Evolutionary conservation across 2,888 invertebrate species (phyloP).

Genomic region (Phengaris alcon): DNA sequence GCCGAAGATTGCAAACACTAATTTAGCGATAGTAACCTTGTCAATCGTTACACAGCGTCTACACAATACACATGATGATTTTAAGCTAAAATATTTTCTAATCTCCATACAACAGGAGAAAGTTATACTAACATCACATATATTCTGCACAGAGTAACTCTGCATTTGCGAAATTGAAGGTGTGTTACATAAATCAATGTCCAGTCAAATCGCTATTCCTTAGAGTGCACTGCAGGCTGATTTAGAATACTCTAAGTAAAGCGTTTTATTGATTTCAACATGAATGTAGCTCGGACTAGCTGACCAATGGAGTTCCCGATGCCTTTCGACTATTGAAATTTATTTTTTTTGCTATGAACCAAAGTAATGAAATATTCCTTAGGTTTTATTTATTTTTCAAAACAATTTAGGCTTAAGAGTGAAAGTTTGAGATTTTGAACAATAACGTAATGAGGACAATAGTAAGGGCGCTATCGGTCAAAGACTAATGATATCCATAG

Average conservation of each 20-base stretch:
- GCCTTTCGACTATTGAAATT: not conserved
- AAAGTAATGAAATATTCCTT: no score
- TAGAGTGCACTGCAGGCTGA: slow-evolving; percentile 30
- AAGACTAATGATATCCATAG: not conserved
- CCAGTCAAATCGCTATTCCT: slow-evolving; percentile 28
- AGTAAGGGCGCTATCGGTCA: no score
- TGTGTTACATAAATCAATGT: slow-evolving; percentile 28
- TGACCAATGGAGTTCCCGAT: not conserved
- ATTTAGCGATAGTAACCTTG: no score
- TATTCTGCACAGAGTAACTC: slow-evolving; percentile 14
- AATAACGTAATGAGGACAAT: no score
- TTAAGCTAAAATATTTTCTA: no score
- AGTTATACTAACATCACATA: slow-evolving; percentile 9
- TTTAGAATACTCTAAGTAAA: slow-evolving; percentile 24
- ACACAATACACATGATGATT: no score
- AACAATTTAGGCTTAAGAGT: no score
- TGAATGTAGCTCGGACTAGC: slow-evolving; percentile 12
- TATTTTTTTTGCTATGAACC: not conserved
- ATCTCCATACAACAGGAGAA: not conserved
- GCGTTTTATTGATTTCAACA: not conserved
- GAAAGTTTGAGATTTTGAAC: no score
- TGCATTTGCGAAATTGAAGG: slow-evolving; percentile 28
- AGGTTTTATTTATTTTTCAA: no score
- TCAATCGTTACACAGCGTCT: no score
- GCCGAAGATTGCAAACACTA: no score